phyloP scores from a whole-genome alignment of 1,140 invertebrate species.

The Asbolus verrucosus region DNA sequence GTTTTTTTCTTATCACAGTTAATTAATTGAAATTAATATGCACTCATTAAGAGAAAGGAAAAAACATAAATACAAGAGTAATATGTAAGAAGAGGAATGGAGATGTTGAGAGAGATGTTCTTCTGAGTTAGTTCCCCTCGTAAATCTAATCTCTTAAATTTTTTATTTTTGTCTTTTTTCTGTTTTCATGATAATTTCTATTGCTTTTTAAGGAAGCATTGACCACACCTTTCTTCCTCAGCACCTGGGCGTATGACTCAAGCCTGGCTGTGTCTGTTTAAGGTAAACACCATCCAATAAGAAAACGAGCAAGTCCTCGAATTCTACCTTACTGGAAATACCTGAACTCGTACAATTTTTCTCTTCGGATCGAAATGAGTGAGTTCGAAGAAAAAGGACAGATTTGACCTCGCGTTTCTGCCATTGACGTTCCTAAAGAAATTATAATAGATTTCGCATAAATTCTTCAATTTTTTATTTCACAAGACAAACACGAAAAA shows the following conservation, averaged over 20 bases:
- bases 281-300: conserved; percentile 17
- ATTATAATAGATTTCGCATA: conserved; percentile 24
- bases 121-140: no score
- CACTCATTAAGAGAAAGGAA: no score
- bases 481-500: no score
- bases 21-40: no score
- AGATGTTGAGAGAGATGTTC: no score
- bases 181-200: no score
- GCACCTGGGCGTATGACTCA: conserved; percentile 17
- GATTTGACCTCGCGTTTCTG: conserved; percentile 15
- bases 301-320: background rate
- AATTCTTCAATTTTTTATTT: conserved; percentile 21
- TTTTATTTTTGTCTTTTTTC: no score
- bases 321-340: conserved; percentile 3
- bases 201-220: background rate
- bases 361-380: background rate
- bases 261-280: conserved; percentile 50
- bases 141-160: no score
- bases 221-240: background rate
- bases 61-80: no score
- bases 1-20: no score
- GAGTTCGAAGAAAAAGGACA: no score
- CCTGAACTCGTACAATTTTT: background rate
- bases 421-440: conserved; percentile 18
- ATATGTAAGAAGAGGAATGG: no score